These are phyloP conservation scores for Subacronicta megacephala DNA, from an alignment of 2,888 invertebrate species.

Conservation along the genomic window DNA sequence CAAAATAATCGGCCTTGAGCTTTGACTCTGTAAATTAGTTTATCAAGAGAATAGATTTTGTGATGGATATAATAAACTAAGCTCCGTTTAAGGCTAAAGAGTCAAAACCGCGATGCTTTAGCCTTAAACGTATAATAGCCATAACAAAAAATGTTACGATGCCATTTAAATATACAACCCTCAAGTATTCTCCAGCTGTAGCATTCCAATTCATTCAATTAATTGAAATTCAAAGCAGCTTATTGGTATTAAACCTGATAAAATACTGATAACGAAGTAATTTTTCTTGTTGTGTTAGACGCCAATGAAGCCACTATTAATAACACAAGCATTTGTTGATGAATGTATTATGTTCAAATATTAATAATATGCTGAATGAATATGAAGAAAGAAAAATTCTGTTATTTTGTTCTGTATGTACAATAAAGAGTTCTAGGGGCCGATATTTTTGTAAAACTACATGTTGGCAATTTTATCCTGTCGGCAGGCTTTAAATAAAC, in stretches of 20 bases:
- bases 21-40: slow-evolving; percentile 28
- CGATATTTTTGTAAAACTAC: slow-evolving; percentile 43
- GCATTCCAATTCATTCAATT: slow-evolving; percentile 25
- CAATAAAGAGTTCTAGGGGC: slow-evolving; percentile 15
- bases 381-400: background rate
- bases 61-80: no score
- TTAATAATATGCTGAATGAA: slow-evolving; percentile 1
- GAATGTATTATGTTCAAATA: slow-evolving; percentile 15
- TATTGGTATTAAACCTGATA: no score
- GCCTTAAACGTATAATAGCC: slow-evolving; percentile 24
- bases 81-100: no score
- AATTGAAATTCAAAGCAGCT: background rate
- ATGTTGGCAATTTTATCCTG: slow-evolving; percentile 34
- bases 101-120: no score
- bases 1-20: slow-evolving; percentile 46
- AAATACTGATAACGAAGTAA: background rate
- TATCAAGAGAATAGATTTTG: slow-evolving; percentile 29
- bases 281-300: slow-evolving; percentile 3
- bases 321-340: slow-evolving; percentile 30
- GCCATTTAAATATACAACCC: slow-evolving; percentile 37
- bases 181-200: slow-evolving; percentile 15
- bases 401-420: background rate
- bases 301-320: slow-evolving; percentile 6
- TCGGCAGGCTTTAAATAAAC: slow-evolving; percentile 38
- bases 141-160: slow-evolving; percentile 18